Conservation (phyloP, 1,140 invertebrate species). For the Trachelipus rathkii region DNA sequence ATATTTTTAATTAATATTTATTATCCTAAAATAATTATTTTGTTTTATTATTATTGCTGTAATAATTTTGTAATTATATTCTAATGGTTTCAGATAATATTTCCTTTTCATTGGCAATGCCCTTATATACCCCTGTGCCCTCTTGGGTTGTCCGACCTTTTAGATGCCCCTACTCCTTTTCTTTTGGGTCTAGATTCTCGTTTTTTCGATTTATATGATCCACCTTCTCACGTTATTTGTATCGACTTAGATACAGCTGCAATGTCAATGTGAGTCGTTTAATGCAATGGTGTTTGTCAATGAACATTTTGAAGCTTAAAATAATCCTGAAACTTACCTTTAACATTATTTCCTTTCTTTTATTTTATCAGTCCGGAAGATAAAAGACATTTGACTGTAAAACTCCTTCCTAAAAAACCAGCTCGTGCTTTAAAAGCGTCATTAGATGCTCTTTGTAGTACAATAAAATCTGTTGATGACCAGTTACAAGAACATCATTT, state of each 20-base stretch:
- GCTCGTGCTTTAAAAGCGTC: slow-evolving; percentile 69
- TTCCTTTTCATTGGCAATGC: slow-evolving; percentile 99
- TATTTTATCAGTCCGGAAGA: slow-evolving; percentile 71
- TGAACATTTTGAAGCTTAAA: not conserved
- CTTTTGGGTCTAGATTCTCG: slow-evolving; percentile 92
- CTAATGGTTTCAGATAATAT: slow-evolving; percentile 62
- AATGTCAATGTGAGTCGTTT: slow-evolving; percentile 55
- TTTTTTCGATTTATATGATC: slow-evolving; percentile 97
- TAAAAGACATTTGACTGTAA: slow-evolving; percentile 73
- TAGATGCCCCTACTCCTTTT: slow-evolving; percentile 95
- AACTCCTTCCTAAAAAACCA: slow-evolving; percentile 84
- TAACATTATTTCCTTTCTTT: slow-evolving; percentile 33
- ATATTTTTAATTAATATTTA: too few relatives aligned
- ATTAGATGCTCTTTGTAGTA: slow-evolving; percentile 65
- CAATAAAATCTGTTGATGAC: slow-evolving; percentile 49
- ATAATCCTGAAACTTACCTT: not conserved
- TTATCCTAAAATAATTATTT: too few relatives aligned
- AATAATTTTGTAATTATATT: not conserved
- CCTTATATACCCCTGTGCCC: slow-evolving; percentile 99
- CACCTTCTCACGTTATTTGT: slow-evolving; percentile 92
- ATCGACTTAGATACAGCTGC: slow-evolving; percentile 97
- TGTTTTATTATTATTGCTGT: too few relatives aligned
- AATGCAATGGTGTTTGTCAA: not conserved
- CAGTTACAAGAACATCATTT: slow-evolving; percentile 55
- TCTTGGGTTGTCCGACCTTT: slow-evolving; percentile 71